Conservation (phyloP, 2,113 vertebrate species). For the Candoia aspera region DNA sequence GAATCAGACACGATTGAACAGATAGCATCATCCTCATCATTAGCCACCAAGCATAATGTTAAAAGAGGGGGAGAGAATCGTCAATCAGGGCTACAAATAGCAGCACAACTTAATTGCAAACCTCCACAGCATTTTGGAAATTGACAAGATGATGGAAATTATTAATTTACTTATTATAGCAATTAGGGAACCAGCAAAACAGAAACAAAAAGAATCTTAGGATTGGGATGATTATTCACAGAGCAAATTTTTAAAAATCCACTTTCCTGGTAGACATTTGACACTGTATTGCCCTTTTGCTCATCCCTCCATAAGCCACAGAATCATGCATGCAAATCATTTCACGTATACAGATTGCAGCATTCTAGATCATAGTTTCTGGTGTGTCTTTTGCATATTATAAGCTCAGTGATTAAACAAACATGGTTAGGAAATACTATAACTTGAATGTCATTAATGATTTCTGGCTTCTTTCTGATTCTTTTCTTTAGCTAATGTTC, state of each 20-base stretch:
- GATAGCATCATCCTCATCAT: too few relatives aligned
- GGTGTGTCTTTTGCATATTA: background rate
- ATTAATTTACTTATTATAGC: too few relatives aligned
- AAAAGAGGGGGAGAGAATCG: too few relatives aligned
- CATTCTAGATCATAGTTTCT: background rate
- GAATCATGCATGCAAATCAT: background rate
- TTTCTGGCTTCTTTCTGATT: background rate
- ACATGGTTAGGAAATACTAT: background rate
- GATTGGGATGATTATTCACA: too few relatives aligned
- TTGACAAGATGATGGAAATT: too few relatives aligned
- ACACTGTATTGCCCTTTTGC: background rate
- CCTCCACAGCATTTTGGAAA: too few relatives aligned
- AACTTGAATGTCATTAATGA: background rate
- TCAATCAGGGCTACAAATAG: background rate
- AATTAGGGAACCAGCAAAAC: background rate
- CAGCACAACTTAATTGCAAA: too few relatives aligned
- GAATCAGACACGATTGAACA: too few relatives aligned
- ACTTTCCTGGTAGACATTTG: background rate
- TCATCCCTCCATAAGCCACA: background rate
- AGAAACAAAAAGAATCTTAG: background rate
- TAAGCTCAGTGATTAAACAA: background rate
- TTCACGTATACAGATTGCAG: background rate
- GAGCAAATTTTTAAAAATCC: too few relatives aligned
- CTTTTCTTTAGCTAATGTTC: background rate
- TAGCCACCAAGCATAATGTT: background rate